Base-by-base conservation (phyloP, 1,140 invertebrate species). In the Danaus plexippus region DNA sequence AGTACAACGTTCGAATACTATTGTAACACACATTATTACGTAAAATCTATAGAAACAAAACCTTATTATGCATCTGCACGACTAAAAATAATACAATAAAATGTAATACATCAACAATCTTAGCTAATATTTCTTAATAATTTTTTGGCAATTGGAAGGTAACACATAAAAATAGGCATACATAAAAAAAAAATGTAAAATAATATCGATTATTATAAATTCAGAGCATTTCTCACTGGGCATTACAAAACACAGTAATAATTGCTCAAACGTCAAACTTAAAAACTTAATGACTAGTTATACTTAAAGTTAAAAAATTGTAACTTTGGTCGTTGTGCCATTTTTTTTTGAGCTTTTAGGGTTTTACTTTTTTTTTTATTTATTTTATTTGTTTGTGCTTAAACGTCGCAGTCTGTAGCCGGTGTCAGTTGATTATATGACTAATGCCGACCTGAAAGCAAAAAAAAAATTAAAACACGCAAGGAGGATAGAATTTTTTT, bases 241-340 rank as follows among this genome's bases (percentile, higher is more conserved):
- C 47, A 45, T 49, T 43, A 52, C 52, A 54, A 32, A 22, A 32
- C 22, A 32, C 22, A 32, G 22, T 32, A 32, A 32, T 32, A 32
- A 32, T 32, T 32, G 22, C 22, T 32, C 22, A 32, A 32, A 32
- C 5, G 22, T 32, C 22, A 32, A 32, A 52, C 62, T 57, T 57
- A 57, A 40, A 46, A 40, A 57, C 49, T 55, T 50, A 56, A 73
- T 73, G 75, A 83, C 78, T 84, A 81, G 75, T 81, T 61, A 68
- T 73, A 71, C 69, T 76, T 77, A 76, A 71, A 63, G 7, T 65
- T 46, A 70, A 67, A 60, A 79, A 81, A 80, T 71, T 63, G 70
- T 71, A 68, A 77, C 78, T 82, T 85, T 86, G 80, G 82, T 85
- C 82, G 80, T 84, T 84, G 82, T 84, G 79, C 82, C 82, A 86